Conservation (phyloP, 2,113 vertebrate species). For the Hydrochoerus hydrochaeris region DNA sequence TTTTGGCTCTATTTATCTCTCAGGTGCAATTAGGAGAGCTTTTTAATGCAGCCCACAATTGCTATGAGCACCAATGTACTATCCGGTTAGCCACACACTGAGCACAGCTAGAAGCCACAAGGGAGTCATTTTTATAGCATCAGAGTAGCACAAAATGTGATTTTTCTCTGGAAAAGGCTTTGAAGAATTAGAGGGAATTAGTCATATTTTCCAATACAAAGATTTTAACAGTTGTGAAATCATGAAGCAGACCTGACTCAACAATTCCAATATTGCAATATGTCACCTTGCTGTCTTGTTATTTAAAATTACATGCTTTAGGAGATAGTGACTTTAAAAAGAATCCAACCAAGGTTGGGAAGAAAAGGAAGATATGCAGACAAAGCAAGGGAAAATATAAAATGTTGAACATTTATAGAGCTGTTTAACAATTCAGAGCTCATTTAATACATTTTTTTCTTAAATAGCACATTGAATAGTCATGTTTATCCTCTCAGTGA, state of each 20-base stretch:
- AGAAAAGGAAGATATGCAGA: slow-evolving; percentile 46
- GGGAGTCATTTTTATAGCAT: slow-evolving; percentile 78
- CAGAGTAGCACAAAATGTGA: slow-evolving; percentile 76
- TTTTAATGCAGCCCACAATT: slow-evolving; percentile 47
- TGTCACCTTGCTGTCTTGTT: slow-evolving; percentile 83
- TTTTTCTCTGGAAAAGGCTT: slow-evolving; percentile 82
- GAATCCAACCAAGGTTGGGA: slow-evolving; percentile 60
- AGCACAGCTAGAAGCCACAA: slow-evolving; percentile 63
- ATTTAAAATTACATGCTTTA: slow-evolving; percentile 80
- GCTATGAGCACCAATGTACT: slow-evolving; percentile 50
- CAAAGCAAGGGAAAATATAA: slow-evolving; percentile 64
- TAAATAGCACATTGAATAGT: slow-evolving; percentile 74
- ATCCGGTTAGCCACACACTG: slow-evolving; percentile 55
- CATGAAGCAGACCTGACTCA: slow-evolving; percentile 80
- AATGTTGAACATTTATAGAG: slow-evolving; percentile 62
- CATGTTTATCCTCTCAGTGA: slow-evolving; percentile 80
- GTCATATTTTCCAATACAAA: slow-evolving; percentile 76
- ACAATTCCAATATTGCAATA: slow-evolving; percentile 80
- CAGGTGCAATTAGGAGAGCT: slow-evolving; percentile 57
- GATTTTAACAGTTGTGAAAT: slow-evolving; percentile 82
- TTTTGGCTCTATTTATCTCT: slow-evolving; percentile 5
- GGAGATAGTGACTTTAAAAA: slow-evolving; percentile 73
- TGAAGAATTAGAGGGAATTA: slow-evolving; percentile 83
- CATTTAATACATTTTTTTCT: slow-evolving; percentile 64
- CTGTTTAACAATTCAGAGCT: slow-evolving; percentile 67